Evolutionary conservation across 2,888 invertebrate genomes (phyloP), one percentile per base, ranked within the genome.

Genomic region (Melolontha melolontha): DNA sequence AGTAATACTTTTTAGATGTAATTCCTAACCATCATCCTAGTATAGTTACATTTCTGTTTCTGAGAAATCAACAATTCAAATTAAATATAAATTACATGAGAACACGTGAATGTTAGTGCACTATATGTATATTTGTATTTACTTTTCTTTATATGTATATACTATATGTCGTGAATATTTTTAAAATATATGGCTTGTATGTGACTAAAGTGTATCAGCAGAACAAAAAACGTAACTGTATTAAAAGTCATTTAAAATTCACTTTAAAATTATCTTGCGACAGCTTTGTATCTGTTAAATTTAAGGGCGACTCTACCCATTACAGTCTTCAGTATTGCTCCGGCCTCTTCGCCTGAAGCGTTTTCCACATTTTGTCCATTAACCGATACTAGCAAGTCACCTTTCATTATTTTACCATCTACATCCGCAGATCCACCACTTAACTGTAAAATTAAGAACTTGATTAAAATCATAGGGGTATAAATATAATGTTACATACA

Each of bases 351-450:
- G 78, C 94, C 92, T 59, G 89, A 91, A 5, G 90, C 88, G 47
- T 87, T 86, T 70, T 90, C 89, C 64, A 96, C 83, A 74, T 95
- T 94, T 77, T 94, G 92, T 2, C 93, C 95, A 81, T 97, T 96
- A 11, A 98, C 93, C 39, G 94, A 87, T 7, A 95, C 85, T 57
- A 99, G 90, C 77, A 95, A 89, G 84, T 99, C 98, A 16, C 98
- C 98, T 77, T 92, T 92, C 84, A 94, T 92, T 71, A 99, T 88
- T 66, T 95, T 90, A 4, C 94, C 96, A 81, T 97, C 97, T 40
- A 92, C 84, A 71, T 92, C 91, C 0, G 97, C 97, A 40, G 92
- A 91, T 22, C 97, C 94, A 1, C 97, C 97, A 65, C 92, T 89
- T 14, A 95, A 87, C 96, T 96, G 82, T 76, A 73, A 51, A 64